Evolutionary conservation across 2,797 vertebrate genomes (phyloP).

Genomic region (Pempheris klunzingeri): DNA sequence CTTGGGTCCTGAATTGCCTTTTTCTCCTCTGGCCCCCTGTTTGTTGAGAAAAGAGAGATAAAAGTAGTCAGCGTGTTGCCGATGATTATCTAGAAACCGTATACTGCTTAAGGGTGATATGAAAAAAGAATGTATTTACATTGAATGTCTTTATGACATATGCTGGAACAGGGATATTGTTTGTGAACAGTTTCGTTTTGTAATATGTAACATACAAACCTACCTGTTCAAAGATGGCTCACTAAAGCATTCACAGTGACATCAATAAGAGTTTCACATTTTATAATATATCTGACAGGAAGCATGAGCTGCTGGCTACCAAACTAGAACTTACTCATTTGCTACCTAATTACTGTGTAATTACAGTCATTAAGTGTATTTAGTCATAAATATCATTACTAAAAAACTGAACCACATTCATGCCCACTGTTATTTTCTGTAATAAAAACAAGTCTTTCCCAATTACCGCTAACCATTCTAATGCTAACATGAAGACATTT

Average conservation of each 20-base stretch:
- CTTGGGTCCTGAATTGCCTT: conserved; percentile 70
- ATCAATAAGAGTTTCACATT: not conserved
- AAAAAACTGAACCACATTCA: not conserved
- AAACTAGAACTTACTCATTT: not conserved
- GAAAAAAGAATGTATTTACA: not conserved
- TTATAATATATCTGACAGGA: not conserved
- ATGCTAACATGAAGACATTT: not conserved
- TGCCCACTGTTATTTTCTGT: not conserved
- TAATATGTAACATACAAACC: not conserved
- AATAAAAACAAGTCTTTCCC: not conserved
- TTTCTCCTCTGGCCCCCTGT: conserved; percentile 80
- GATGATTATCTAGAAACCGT: not conserved
- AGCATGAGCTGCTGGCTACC: not conserved
- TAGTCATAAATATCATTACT: too few species aligned
- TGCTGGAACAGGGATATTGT: too few species aligned
- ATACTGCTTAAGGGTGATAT: not conserved
- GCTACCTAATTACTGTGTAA: not conserved
- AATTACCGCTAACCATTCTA: not conserved
- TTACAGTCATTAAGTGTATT: too few species aligned
- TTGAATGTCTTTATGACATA: not conserved
- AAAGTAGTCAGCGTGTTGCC: not conserved
- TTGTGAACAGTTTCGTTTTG: not conserved
- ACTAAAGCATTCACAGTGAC: not conserved
- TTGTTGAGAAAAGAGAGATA: conserved; percentile 11
- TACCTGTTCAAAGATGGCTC: not conserved